phyloP scores from a whole-genome alignment of 2,113 vertebrate species.

The Coturnix japonica region DNA sequence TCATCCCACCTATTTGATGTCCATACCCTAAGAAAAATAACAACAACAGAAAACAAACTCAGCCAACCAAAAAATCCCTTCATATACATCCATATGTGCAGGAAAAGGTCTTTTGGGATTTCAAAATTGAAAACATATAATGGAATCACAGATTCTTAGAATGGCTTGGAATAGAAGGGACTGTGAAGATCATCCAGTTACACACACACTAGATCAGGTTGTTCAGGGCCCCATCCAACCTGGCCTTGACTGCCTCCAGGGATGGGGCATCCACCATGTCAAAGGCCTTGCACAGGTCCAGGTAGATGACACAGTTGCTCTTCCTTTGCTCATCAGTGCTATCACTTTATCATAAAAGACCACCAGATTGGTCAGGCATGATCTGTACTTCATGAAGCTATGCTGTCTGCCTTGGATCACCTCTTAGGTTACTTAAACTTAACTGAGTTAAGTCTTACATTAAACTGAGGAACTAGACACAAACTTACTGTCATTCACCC shows the following conservation, averaged over 20 bases:
- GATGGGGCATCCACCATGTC: not conserved
- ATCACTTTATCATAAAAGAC: not conserved
- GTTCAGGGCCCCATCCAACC: too few relatives aligned
- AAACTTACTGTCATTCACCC: not conserved
- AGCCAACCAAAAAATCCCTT: fast-evolving
- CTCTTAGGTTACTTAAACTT: not conserved
- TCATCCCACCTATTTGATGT: not conserved
- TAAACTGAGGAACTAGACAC: not conserved
- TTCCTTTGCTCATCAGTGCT: not conserved
- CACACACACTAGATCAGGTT: too few relatives aligned
- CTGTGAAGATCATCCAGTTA: too few relatives aligned
- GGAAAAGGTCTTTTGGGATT: not conserved
- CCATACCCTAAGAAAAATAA: not conserved
- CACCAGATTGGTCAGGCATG: not conserved
- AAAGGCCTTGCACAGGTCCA: not conserved
- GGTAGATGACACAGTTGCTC: not conserved
- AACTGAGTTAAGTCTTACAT: too few relatives aligned
- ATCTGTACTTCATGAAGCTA: not conserved
- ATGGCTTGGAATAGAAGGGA: too few relatives aligned
- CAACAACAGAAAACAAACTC: not conserved
- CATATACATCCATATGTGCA: not conserved
- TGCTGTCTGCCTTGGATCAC: not conserved
- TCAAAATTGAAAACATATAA: not conserved
- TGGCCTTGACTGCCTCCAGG: too few relatives aligned
- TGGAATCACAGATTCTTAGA: too few relatives aligned